Base-by-base conservation (phyloP, 2,113 vertebrate species). In the Carollia perspicillata region DNA sequence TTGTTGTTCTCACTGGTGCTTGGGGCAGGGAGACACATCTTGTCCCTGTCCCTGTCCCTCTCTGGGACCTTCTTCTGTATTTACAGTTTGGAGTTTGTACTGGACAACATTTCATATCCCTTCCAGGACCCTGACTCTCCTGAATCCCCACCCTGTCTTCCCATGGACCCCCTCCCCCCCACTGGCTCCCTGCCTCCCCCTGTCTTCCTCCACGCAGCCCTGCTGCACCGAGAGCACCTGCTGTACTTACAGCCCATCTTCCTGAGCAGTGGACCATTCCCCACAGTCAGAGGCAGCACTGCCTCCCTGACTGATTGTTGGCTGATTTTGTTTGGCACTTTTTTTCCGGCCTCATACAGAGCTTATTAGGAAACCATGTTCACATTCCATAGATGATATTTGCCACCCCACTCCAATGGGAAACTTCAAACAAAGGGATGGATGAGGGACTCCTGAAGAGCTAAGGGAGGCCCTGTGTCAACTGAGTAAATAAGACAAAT, bases 321-420 rank as follows among this genome's bases (percentile, higher is more conserved):
- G 97, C 97, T 97, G 96, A 98, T 98, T 97, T 94, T 95, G 58
- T 98, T 97, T 98, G 97, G 96, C 97, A 90, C 93, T 95, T 97
- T 92, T 97, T 96, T 96, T 90, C 97, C 47, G 90, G 87, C 96
- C 49, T 97, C 98, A 95, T 95, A 95, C 71, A 94, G 96, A 98
- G 96, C 96, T 95, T 97, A 97, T 97, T 98, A 98, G 81, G 84
- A 96, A 97, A 97, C 79, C 78, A 58, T 90, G 95, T 97, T 97
- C 94, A 95, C 58, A 30, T 97, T 97, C 89, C 83, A 66, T 13
- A 95, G 95, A 97, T 97, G 63, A 71, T 97, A 95, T 95, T 66
- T 89, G 94, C 20, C 93, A 77, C 87, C 90, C 10, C 0, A 23
- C 84, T 93, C 96, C 84, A 13, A 90, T 0, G 0, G 89, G 83